These are phyloP conservation scores for Psittacula echo DNA, from an alignment of 2,797 vertebrate genomes.

Conservation along the genomic window DNA sequence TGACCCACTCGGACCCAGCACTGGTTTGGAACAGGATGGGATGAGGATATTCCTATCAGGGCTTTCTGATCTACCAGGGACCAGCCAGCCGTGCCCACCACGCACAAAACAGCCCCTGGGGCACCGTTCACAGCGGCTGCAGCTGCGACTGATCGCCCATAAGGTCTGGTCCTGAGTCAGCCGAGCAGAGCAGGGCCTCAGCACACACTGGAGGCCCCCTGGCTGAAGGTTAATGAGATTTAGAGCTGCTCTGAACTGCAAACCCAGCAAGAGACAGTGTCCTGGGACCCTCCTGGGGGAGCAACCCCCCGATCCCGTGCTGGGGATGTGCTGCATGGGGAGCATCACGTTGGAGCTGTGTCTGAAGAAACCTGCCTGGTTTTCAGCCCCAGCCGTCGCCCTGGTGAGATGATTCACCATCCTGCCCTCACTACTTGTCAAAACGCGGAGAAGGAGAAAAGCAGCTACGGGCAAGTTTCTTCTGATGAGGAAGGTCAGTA, in stretches of 20 bases:
- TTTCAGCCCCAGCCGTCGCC: not conserved
- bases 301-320: not conserved
- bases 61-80: not conserved
- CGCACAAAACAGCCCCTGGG: not conserved
- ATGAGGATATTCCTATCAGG: fast-evolving
- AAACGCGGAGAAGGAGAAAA: not conserved
- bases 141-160: not conserved
- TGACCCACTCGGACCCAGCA: fast-evolving
- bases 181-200: not conserved
- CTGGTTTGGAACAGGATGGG: not conserved
- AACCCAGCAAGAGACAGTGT: not conserved
- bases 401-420: not conserved
- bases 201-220: not conserved
- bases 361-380: not conserved
- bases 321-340: fast-evolving
- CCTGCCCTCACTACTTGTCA: not conserved
- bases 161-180: not conserved
- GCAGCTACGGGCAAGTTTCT: constrained; percentile 1
- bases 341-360: fast-evolving
- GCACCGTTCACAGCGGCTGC: fast-evolving
- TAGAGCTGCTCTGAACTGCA: not conserved
- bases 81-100: not conserved
- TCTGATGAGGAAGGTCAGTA: constrained; percentile 3
- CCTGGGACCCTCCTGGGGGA: not conserved
- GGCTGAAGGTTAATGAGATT: not conserved